Base-by-base conservation (phyloP, 37 sponge, comb jelly and placozoan species). In the Diacarnus erythraeanus region DNA sequence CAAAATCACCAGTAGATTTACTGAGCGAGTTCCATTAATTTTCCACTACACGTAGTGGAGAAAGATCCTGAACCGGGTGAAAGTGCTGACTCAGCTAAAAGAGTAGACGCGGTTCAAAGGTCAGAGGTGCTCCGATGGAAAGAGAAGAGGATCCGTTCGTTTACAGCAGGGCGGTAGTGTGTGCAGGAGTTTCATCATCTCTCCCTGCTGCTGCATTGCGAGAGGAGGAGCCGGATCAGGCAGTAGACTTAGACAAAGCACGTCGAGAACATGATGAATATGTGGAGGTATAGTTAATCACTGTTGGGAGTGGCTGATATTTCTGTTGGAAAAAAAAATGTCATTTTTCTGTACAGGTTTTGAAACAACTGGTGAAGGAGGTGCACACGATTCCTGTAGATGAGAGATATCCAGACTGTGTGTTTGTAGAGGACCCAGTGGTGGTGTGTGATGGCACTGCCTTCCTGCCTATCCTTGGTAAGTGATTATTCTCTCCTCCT, bases 361-460 rank as follows among this genome's bases (percentile, higher is more conserved):
- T 76, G 77, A 59, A 20, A 17, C 8, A 17, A 30, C 27, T 76
- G 42, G 59, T 76, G 38, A 30, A 30, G 57, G 77, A 85, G 60
- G 79, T 94, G 37, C 54, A 84, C n/a, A 57, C 58, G 20, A 71
- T 94, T 22, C 63, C 77, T n/a, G 80, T 60, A 25, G 93, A 94
- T 68, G 95, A 91, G 20, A 18, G n/a, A 12, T 85, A 72, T 38
- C 95, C 95, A 0, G 95, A 94, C 77, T 87, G 89, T 69, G 92
- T 92, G 42, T 94, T 92, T 78, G 93, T 94, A 38, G 95, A 94
- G 57, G 95, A 94, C 38, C 83, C 93, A 30, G 89, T 67, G 21
- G 87, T 92, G 18, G 95, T 94, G 71, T 84, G 77, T 43, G 64
- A 40, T 36, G 75, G 64, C 25, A 84, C 72, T 41, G 95, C 95